phyloP scores from a whole-genome alignment of 2,797 vertebrate genomes.

The Bradypodion ventrale region DNA sequence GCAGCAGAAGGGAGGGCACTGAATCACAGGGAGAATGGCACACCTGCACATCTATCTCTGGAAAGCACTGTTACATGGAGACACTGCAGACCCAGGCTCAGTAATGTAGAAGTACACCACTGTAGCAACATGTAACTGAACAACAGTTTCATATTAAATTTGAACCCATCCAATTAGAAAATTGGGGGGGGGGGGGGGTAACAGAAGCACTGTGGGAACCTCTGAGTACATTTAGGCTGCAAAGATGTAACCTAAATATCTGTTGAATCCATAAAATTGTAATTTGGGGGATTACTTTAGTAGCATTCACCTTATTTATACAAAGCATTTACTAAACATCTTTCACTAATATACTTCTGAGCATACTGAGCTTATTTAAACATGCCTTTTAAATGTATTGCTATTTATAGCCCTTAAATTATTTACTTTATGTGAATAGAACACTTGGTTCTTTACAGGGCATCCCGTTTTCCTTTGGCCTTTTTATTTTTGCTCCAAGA shows the following conservation, averaged over 20 bases:
- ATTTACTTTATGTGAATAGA: slow-evolving; percentile 58
- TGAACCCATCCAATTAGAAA: background rate
- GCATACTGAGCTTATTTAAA: slow-evolving; percentile 60
- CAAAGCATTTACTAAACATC: slow-evolving; percentile 59
- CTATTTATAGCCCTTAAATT: slow-evolving; percentile 63
- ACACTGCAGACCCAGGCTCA: too few relatives aligned
- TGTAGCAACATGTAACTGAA: too few relatives aligned
- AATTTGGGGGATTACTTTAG: background rate
- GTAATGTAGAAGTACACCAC: too few relatives aligned
- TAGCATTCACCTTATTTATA: slow-evolving; percentile 52
- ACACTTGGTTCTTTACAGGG: slow-evolving; percentile 40
- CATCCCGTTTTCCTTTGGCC: slow-evolving; percentile 48
- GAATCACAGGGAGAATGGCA: too few relatives aligned
- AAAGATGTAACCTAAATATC: background rate
- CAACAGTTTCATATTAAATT: background rate
- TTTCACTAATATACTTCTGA: slow-evolving; percentile 62
- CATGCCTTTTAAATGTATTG: slow-evolving; percentile 60
- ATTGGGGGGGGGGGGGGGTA: background rate
- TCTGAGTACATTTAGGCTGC: too few relatives aligned
- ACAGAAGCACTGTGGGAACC: background rate
- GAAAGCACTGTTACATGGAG: too few relatives aligned
- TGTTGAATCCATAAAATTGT: background rate
- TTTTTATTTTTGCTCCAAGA: slow-evolving; percentile 44
- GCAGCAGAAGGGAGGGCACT: too few relatives aligned
- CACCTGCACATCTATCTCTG: too few relatives aligned